Evolutionary conservation across 1,140 invertebrate species (phyloP).

Genomic region (Oppia nitens): DNA sequence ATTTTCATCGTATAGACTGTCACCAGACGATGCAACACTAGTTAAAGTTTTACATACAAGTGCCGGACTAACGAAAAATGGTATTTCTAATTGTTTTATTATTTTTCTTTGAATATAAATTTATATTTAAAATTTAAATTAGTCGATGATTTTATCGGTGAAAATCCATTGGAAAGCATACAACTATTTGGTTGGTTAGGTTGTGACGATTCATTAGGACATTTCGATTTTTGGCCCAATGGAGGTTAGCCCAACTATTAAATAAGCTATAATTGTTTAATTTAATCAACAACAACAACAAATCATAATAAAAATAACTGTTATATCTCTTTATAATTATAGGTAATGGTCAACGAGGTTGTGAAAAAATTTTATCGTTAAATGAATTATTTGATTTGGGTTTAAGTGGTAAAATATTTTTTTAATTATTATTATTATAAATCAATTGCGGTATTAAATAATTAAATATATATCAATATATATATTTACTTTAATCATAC

Average conservation of each 20-base stretch:
- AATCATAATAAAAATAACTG: too few relatives aligned
- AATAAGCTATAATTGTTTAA: too few relatives aligned
- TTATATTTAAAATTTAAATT: background rate
- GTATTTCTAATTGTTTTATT: too few relatives aligned
- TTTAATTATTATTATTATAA: background rate
- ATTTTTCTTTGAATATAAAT: too few relatives aligned
- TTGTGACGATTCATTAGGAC: slow-evolving; percentile 51
- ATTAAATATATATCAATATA: background rate
- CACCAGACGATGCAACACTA: slow-evolving; percentile 46
- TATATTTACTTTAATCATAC: background rate
- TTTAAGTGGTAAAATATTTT: too few relatives aligned
- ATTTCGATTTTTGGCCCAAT: background rate
- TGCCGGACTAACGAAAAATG: slow-evolving; percentile 46
- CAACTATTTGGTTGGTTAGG: slow-evolving; percentile 74
- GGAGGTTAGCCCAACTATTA: too few relatives aligned
- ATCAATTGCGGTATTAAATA: too few relatives aligned
- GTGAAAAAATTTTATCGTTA: too few relatives aligned
- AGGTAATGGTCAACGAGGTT: too few relatives aligned
- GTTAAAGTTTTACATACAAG: slow-evolving; percentile 52
- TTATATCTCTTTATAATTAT: too few relatives aligned
- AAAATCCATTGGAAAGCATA: slow-evolving; percentile 60
- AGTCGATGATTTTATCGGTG: slow-evolving; percentile 51
- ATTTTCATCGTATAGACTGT: slow-evolving; percentile 43
- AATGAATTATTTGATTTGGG: too few relatives aligned
- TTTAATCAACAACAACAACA: too few relatives aligned